Percentiles rank a stretch among this genome's conserved stretches.
These are phyloP conservation scores for Drosophila neotestacea DNA, from an alignment of 2,888 invertebrate species.

Conservation along the genomic window DNA sequence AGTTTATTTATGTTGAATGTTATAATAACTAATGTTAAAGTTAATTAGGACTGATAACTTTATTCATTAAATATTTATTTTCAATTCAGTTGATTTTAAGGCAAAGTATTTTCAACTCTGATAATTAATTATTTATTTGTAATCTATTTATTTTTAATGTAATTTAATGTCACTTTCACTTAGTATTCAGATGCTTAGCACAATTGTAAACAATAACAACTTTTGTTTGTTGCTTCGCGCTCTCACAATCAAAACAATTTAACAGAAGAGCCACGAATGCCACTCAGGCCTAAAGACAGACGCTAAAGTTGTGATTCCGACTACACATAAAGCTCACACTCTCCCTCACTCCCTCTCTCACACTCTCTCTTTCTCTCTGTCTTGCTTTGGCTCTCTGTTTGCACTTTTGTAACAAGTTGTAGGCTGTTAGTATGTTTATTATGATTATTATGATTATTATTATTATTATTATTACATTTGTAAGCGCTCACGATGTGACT, in stretches of 20 bases:
- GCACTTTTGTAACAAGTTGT: constrained; percentile 29
- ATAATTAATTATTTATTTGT: no score
- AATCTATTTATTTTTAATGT: background rate
- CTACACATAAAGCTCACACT: constrained; percentile 36
- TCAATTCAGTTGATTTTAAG: no score
- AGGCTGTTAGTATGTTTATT: constrained; percentile 16
- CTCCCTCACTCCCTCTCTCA: constrained; percentile 14
- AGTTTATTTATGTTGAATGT: background rate
- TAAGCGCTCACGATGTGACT: constrained; percentile 70
- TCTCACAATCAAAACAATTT: constrained; percentile 60
- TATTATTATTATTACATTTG: constrained; percentile 45
- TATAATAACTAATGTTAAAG: no score
- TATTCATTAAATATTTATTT: no score
- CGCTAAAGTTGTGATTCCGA: constrained; percentile 40
- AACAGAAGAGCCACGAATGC: constrained; percentile 34
- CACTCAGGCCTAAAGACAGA: constrained; percentile 26
- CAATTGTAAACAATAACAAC: constrained; percentile 25
- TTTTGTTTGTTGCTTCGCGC: constrained; percentile 42
- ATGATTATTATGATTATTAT: constrained; percentile 1
- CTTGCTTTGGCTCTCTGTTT: constrained; percentile 13
- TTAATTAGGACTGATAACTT: no score
- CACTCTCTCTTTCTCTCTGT: constrained; percentile 12
- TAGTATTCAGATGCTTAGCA: constrained; percentile 8
- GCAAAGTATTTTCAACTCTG: no score
- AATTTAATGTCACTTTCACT: constrained; percentile 48